A percentile compares a stretch with the other conserved stretches of the same genome.
phyloP scores from a whole-genome alignment of 2,888 invertebrate species.

The Caenorhabditis afra region DNA sequence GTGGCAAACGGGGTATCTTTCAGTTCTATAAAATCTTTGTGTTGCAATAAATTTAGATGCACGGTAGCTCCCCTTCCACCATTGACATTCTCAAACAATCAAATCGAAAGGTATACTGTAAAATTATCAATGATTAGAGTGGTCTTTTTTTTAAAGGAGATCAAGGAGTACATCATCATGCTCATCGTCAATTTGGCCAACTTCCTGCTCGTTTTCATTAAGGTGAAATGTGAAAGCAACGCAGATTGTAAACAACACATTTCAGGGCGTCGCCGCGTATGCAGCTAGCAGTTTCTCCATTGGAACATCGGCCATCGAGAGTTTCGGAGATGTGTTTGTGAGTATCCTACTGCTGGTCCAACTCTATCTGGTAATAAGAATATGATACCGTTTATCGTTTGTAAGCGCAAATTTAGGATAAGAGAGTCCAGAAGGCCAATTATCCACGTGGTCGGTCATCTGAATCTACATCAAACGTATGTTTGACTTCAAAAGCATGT shows the following conservation, averaged over 20 bases:
- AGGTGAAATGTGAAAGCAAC: conserved; percentile 20
- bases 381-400: too few species aligned
- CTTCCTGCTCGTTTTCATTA: conserved; percentile 45
- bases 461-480: conserved; percentile 56
- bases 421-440: conserved; percentile 30
- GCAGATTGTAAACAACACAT: background rate
- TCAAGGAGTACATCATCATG: conserved; percentile 39
- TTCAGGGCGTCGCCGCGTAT: conserved; percentile 49
- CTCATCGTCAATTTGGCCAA: conserved; percentile 55
- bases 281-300: conserved; percentile 61
- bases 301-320: conserved; percentile 63
- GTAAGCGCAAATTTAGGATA: too few species aligned
- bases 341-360: conserved; percentile 52
- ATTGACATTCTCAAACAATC: conserved; percentile 28
- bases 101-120: conserved; percentile 25
- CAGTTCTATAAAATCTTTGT: too few species aligned
- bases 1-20: too few species aligned
- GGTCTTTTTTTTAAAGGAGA: conserved; percentile 13
- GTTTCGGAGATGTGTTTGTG: conserved; percentile 67
- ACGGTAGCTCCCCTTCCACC: conserved; percentile 13
- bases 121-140: background rate
- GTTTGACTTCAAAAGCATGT: background rate
- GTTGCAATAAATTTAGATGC: conserved; percentile 5
- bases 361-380: conserved; percentile 19
- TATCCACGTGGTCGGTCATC: conserved; percentile 61